Evolutionary conservation across 2,797 vertebrate species (phyloP).

Genomic region (Cossypha caffra): DNA sequence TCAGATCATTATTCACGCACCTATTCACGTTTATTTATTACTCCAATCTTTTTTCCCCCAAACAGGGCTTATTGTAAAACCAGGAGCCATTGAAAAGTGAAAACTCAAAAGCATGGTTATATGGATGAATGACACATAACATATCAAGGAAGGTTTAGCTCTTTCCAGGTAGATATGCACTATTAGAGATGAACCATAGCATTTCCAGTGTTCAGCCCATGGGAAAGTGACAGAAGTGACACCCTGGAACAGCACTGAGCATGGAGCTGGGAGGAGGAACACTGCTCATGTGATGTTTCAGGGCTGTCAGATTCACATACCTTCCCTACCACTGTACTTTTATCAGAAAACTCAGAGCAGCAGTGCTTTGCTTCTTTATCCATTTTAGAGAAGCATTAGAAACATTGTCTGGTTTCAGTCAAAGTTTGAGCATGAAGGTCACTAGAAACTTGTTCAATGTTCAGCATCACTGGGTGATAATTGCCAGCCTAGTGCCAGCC

Average conservation of each 20-base stretch:
- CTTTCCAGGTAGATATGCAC: neutral
- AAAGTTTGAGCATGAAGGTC: neutral
- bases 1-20: neutral
- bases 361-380: neutral
- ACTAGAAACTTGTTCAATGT: neutral
- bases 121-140: neutral
- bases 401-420: neutral
- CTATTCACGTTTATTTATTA: slow-evolving; percentile 15
- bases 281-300: neutral
- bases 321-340: neutral
- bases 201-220: fast-evolving
- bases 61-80: neutral
- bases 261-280: neutral
- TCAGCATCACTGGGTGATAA: neutral
- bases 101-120: neutral
- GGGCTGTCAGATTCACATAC: neutral
- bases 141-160: neutral
- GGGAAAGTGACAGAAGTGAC: neutral
- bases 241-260: neutral
- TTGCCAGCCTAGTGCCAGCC: fast-evolving
- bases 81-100: neutral
- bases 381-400: neutral
- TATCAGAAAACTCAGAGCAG: neutral
- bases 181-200: fast-evolving
- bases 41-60: neutral